Evolutionary conservation across 2,888 invertebrate genomes (phyloP).

Genomic region (Lepidochrysops patricia): DNA sequence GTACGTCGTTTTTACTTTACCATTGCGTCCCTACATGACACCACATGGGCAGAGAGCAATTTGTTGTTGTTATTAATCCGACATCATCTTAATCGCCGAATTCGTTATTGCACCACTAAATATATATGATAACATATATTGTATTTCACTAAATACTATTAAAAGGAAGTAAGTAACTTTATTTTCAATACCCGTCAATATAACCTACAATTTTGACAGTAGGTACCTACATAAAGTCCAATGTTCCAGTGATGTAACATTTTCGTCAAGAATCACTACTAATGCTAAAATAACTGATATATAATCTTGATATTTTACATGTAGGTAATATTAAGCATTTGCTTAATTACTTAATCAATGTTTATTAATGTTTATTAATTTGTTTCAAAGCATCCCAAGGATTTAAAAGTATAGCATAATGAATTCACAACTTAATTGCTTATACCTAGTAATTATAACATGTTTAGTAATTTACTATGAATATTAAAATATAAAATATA

Average conservation of each 20-base stretch:
- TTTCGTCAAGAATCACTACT: background rate
- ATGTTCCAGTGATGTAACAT: slow-evolving; percentile 29
- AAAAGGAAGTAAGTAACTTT: background rate
- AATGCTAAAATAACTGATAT: background rate
- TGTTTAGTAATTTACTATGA: background rate
- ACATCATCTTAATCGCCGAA: slow-evolving; percentile 47
- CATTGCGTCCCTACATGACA: slow-evolving; percentile 55
- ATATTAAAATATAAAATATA: too few species aligned
- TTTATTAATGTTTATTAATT: background rate
- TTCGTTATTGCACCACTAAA: slow-evolving; percentile 41
- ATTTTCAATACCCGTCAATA: slow-evolving; percentile 26
- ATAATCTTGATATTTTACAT: too few species aligned
- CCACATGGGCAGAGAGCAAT: slow-evolving; percentile 65
- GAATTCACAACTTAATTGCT: background rate
- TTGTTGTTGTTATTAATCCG: slow-evolving; percentile 63
- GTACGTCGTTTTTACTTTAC: slow-evolving; percentile 65
- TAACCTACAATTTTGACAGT: slow-evolving; percentile 68
- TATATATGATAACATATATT: background rate
- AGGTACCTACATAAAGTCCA: slow-evolving; percentile 45
- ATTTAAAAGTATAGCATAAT: background rate
- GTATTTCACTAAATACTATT: background rate
- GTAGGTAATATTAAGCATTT: too few species aligned
- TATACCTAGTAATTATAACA: too few species aligned
- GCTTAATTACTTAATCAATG: too few species aligned
- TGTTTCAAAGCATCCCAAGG: background rate